These are phyloP conservation scores for Galeopterus variegatus DNA, from an alignment of 2,113 vertebrate genomes.

Conservation along the genomic window DNA sequence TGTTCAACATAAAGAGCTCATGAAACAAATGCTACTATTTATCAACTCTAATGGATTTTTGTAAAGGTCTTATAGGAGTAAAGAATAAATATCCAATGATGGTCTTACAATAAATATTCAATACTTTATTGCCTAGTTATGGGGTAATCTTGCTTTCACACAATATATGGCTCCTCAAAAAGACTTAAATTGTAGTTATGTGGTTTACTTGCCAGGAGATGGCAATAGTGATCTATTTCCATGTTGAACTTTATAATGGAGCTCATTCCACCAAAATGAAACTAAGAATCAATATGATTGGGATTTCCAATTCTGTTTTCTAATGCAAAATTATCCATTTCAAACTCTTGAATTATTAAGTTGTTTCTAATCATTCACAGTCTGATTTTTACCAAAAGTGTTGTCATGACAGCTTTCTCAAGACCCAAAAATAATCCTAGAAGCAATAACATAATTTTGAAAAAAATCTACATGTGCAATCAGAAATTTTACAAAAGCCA, in stretches of 20 bases:
- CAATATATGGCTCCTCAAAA: conserved; percentile 82
- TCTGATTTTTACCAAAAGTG: conserved; percentile 82
- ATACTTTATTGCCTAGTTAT: conserved; percentile 87
- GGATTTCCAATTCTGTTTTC: conserved; percentile 78
- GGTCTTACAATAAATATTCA: conserved; percentile 86
- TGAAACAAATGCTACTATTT: conserved; percentile 86
- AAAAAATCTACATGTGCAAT: conserved; percentile 1
- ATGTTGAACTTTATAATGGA: conserved; percentile 35
- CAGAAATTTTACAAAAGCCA: conserved; percentile 54
- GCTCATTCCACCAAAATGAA: conserved; percentile 59
- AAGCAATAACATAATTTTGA: conserved; percentile 73
- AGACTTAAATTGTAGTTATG: conserved; percentile 78
- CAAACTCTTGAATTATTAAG: conserved; percentile 82
- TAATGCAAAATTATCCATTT: conserved; percentile 73
- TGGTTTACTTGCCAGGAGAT: conserved; percentile 89
- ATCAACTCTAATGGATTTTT: conserved; percentile 86
- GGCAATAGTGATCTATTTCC: conserved; percentile 91
- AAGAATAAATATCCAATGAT: conserved; percentile 87
- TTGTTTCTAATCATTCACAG: conserved; percentile 79
- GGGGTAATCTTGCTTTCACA: conserved; percentile 79
- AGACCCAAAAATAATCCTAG: conserved; percentile 77
- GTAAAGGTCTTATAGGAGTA: conserved; percentile 85
- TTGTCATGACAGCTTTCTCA: conserved; percentile 78
- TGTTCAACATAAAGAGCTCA: conserved; percentile 82
- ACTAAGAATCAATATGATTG: conserved; percentile 41